Percentiles rank a stretch among this genome's conserved stretches.
These are phyloP conservation scores for Oxyura jamaicensis DNA, from an alignment of 2,113 vertebrate genomes.

Conservation along the genomic window DNA sequence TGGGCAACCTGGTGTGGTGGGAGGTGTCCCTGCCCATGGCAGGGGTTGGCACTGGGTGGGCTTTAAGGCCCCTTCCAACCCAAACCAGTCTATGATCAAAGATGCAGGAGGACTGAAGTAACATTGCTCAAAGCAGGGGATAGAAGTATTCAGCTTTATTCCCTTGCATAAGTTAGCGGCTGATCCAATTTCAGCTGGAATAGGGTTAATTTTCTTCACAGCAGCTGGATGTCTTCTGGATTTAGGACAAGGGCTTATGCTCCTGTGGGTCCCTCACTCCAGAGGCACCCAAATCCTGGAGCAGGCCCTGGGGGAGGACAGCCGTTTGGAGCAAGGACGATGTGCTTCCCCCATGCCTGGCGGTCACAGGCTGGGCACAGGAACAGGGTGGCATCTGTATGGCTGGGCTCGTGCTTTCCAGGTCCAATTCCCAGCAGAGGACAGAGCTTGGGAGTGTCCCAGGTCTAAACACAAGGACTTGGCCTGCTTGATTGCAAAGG, in stretches of 20 bases:
- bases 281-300: neutral
- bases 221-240: too few relatives aligned
- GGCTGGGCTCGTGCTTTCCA: neutral
- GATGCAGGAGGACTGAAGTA: neutral
- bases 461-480: neutral
- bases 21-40: too few relatives aligned
- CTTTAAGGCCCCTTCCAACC: too few relatives aligned
- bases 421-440: neutral
- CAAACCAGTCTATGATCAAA: neutral
- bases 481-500: neutral
- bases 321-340: neutral
- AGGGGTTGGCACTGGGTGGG: too few relatives aligned
- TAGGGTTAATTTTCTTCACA: too few relatives aligned
- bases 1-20: too few relatives aligned
- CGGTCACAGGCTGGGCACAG: accelerated
- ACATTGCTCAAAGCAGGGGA: accelerated
- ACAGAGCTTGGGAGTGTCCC: neutral
- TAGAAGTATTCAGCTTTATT: neutral
- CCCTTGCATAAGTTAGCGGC: neutral
- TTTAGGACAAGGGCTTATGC: too few relatives aligned
- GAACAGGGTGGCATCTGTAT: neutral
- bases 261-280: neutral
- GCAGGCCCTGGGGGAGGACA: neutral
- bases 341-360: neutral
- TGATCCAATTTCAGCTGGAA: too few relatives aligned